Conservation (phyloP, 2,888 invertebrate genomes). For the Lasioglossum zephyrum region DNA sequence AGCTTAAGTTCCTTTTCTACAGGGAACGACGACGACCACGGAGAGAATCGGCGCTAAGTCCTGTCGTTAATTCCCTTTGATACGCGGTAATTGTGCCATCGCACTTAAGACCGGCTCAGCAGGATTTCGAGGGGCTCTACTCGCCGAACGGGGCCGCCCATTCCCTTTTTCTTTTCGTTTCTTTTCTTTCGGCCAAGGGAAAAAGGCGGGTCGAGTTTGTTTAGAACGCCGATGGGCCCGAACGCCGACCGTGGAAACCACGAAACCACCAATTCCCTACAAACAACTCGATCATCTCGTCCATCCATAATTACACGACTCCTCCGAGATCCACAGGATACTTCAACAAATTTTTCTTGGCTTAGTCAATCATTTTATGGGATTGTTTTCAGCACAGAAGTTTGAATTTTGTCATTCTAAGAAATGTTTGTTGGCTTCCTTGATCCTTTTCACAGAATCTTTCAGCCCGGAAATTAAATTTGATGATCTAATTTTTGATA, state of each 20-base stretch:
- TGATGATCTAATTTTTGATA: background rate
- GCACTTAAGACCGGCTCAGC: constrained; percentile 71
- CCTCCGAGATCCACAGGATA: background rate
- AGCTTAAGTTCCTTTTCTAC: constrained; percentile 6
- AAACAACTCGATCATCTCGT: background rate
- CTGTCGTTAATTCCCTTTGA: constrained; percentile 25
- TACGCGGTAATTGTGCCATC: constrained; percentile 55
- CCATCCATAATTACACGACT: background rate
- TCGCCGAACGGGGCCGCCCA: constrained; percentile 38
- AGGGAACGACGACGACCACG: constrained; percentile 38
- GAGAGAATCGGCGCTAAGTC: constrained; percentile 31
- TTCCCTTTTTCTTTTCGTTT: background rate
- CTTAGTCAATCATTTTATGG: background rate
- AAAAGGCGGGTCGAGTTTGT: constrained; percentile 45
- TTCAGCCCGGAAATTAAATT: background rate
- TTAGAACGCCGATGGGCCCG: constrained; percentile 39
- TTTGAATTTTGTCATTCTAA: background rate
- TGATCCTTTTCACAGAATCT: background rate
- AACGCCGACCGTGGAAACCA: constrained; percentile 8
- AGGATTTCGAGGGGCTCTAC: constrained; percentile 52
- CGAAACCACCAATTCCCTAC: background rate
- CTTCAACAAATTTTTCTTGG: background rate
- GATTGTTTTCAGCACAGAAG: background rate
- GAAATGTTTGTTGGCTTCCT: background rate
- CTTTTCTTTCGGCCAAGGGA: constrained; percentile 22